Percentiles rank a stretch among this genome's conserved stretches.
Conservation (phyloP, 1,140 invertebrate genomes). For the Diuraphis noxia region DNA sequence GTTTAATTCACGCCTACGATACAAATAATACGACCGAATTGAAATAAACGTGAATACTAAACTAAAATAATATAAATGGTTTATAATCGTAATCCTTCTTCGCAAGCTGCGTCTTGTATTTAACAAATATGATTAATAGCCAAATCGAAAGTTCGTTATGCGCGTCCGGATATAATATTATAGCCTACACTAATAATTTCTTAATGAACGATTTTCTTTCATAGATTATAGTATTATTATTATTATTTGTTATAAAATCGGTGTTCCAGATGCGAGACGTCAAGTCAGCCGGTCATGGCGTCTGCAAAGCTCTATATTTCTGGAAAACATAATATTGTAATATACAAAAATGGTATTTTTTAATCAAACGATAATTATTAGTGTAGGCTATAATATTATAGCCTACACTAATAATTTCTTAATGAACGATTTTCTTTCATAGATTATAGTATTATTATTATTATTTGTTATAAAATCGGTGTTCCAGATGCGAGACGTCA, state of each 20-base stretch:
- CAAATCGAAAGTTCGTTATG: not conserved
- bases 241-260: not conserved
- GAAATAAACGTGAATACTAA: not conserved
- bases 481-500: not conserved
- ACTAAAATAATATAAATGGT: not conserved
- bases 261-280: not conserved
- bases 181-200: not conserved
- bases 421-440: not conserved
- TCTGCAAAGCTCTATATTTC: not conserved
- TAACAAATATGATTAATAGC: not conserved
- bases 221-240: not conserved
- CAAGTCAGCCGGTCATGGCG: not conserved
- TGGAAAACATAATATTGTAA: too few relatives aligned
- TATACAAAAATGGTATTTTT: too few relatives aligned
- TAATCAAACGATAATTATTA: too few relatives aligned
- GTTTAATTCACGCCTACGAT: not conserved
- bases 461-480: not conserved
- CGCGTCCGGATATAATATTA: not conserved
- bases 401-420: not conserved
- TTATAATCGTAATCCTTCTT: not conserved
- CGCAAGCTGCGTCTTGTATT: not conserved
- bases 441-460: not conserved
- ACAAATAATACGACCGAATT: not conserved
- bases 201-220: not conserved
- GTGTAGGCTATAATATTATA: not conserved